These are phyloP conservation scores for Thryonomys swinderianus DNA, from an alignment of 2,113 vertebrate species.

Conservation along the genomic window DNA sequence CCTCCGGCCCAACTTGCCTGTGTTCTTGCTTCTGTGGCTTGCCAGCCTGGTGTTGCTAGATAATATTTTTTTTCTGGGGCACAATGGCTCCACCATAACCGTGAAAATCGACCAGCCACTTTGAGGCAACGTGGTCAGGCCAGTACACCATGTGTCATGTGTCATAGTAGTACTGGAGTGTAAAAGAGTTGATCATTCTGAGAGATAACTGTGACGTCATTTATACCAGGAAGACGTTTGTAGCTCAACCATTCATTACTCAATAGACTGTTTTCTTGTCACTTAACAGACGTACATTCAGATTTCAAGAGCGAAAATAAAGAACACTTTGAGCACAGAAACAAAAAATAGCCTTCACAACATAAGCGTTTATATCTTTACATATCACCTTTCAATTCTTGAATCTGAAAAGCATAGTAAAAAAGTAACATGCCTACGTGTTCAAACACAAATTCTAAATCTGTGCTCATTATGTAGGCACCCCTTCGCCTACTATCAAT, in stretches of 20 bases:
- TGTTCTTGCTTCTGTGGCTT: background rate
- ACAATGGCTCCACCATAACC: background rate
- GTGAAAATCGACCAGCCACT: background rate
- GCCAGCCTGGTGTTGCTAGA: background rate
- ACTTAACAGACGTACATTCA: background rate
- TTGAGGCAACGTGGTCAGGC: background rate
- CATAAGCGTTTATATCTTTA: constrained; percentile 17
- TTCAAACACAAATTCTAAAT: constrained; percentile 53
- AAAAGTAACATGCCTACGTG: constrained; percentile 26
- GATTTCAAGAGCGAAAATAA: constrained; percentile 15
- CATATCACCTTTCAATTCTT: background rate
- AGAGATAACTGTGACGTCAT: background rate
- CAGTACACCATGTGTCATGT: background rate
- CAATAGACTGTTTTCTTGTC: background rate
- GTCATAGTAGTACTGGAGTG: background rate
- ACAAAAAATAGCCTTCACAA: background rate
- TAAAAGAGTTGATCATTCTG: background rate
- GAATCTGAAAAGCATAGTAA: constrained; percentile 12
- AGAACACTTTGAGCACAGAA: background rate
- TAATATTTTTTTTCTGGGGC: background rate
- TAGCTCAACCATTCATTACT: background rate
- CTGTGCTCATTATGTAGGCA: constrained; percentile 50
- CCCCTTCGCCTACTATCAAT: constrained; percentile 59
- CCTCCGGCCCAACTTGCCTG: no score
- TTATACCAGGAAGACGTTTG: background rate